phyloP scores from a whole-genome alignment of 1,140 invertebrate species.

The Drosophila cardini region DNA sequence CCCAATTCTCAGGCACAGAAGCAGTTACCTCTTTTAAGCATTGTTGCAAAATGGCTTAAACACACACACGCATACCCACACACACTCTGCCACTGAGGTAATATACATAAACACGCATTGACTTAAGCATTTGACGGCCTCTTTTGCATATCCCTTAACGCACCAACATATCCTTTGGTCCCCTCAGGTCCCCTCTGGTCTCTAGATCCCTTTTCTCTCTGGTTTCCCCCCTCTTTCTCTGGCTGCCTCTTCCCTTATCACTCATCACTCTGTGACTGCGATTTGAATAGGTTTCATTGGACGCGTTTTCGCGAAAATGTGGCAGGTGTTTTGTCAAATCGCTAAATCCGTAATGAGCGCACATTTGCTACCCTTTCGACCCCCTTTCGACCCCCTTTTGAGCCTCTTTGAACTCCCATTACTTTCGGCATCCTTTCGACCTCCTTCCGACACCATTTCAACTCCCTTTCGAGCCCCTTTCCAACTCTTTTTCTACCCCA shows the following conservation, averaged over 20 bases:
- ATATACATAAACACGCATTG: constrained; percentile 23
- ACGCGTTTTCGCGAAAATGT: constrained; percentile 5
- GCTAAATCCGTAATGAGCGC: constrained; percentile 45
- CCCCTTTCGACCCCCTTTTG: not conserved
- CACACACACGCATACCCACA: constrained; percentile 1
- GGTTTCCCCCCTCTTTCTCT: not conserved
- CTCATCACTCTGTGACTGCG: not conserved
- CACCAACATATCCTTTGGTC: constrained; percentile 12
- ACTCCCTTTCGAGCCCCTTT: too few relatives aligned
- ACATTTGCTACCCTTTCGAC: constrained; percentile 17
- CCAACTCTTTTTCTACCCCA: too few relatives aligned
- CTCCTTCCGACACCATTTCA: too few relatives aligned
- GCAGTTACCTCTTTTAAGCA: constrained; percentile 41
- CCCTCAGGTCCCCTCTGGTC: too few relatives aligned
- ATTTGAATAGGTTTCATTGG: constrained; percentile 33
- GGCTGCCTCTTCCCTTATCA: too few relatives aligned
- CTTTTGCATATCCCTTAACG: constrained; percentile 41
- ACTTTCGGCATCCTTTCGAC: too few relatives aligned
- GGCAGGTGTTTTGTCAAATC: constrained; percentile 43
- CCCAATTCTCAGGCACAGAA: constrained; percentile 28
- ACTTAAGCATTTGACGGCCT: constrained; percentile 36
- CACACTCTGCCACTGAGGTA: not conserved
- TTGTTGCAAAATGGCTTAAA: constrained; percentile 44
- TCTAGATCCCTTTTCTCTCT: too few relatives aligned
- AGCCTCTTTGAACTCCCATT: not conserved